These are phyloP conservation scores for Sylvia atricapilla DNA, from an alignment of 2,113 vertebrate genomes.

Conservation along the genomic window DNA sequence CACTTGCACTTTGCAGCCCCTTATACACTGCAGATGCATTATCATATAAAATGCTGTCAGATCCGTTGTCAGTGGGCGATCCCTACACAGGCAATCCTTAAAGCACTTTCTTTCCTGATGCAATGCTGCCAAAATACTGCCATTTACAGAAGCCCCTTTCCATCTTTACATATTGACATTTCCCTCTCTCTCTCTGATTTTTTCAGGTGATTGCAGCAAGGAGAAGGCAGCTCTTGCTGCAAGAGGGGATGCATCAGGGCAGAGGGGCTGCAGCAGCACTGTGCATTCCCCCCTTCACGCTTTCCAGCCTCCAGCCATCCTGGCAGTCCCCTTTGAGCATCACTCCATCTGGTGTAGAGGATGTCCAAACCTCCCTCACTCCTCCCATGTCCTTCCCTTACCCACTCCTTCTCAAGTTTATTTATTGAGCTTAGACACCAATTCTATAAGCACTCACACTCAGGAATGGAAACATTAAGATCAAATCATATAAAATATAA, in stretches of 20 bases:
- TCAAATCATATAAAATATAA: constrained; percentile 21
- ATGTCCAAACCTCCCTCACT: neutral
- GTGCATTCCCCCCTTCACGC: neutral
- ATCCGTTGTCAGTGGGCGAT: neutral
- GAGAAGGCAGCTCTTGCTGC: neutral
- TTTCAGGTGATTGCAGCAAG: neutral
- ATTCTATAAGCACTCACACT: neutral
- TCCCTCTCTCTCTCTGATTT: neutral
- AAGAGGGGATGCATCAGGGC: neutral
- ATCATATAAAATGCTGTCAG: neutral
- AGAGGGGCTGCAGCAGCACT: neutral
- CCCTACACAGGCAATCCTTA: neutral
- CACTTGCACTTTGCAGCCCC: neutral
- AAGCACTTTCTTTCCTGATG: neutral
- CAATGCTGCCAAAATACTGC: neutral
- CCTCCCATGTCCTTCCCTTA: neutral
- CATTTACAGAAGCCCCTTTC: neutral
- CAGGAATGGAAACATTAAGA: constrained; percentile 17
- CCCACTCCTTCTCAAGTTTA: neutral
- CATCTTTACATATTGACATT: neutral
- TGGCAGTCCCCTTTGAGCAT: neutral
- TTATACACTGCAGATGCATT: neutral
- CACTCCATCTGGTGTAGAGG: neutral
- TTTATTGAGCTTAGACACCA: constrained; percentile 9
- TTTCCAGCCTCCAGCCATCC: neutral